Conservation (phyloP, 2,113 vertebrate species). For the Pyrgilauda ruficollis region DNA sequence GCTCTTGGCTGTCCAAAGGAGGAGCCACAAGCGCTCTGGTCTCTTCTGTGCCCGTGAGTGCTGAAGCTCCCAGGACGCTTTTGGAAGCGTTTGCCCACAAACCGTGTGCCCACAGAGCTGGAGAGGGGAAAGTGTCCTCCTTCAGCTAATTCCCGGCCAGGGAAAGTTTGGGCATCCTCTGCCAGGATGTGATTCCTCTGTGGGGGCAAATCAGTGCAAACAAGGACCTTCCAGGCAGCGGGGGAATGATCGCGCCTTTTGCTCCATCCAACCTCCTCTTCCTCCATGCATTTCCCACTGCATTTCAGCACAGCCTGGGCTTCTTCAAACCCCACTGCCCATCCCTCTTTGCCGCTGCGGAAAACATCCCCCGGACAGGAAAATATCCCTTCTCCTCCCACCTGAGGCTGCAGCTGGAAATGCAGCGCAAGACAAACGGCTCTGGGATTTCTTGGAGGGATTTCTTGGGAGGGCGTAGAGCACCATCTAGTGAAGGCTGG, state of each 20-base stretch:
- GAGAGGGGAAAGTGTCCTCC: neutral
- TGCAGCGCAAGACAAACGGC: accelerated
- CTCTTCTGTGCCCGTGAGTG: accelerated
- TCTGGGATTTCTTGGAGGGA: neutral
- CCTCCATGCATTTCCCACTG: neutral
- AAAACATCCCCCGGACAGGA: too few species aligned
- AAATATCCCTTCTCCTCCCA: neutral
- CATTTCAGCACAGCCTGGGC: neutral
- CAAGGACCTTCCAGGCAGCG: neutral
- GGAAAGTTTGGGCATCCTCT: neutral
- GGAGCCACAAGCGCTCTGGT: neutral
- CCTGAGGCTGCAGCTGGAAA: neutral
- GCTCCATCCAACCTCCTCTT: neutral
- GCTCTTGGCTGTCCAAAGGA: neutral
- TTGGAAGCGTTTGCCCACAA: neutral
- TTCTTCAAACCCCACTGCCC: neutral
- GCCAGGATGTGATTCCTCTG: accelerated
- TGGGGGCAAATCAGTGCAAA: neutral
- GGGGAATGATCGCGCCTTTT: neutral
- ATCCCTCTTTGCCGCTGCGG: neutral
- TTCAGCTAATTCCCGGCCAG: neutral
- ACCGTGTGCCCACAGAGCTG: accelerated
- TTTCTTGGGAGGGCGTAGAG: neutral
- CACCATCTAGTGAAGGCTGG: conserved; percentile 44
- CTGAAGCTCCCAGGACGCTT: neutral